These are phyloP conservation scores for Chloebia gouldiae DNA, from an alignment of 2,113 vertebrate species.

Conservation along the genomic window DNA sequence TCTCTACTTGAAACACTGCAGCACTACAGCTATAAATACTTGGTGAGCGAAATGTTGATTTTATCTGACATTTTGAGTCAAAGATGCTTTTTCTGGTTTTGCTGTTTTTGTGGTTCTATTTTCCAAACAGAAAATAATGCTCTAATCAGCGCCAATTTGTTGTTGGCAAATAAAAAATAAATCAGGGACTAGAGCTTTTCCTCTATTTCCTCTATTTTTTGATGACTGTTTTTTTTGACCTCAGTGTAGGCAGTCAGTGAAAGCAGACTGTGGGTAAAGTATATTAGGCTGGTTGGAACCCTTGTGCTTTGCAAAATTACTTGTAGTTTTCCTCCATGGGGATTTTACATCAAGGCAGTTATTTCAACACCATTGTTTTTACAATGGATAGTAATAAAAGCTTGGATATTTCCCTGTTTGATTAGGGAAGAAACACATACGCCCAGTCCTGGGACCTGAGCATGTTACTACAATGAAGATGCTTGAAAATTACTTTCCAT, in stretches of 20 bases:
- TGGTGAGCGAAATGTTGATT: slow-evolving; percentile 1
- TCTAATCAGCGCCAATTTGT: neutral
- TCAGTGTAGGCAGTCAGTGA: neutral
- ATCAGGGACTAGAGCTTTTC: neutral
- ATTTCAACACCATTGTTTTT: slow-evolving; percentile 27
- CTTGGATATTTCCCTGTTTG: neutral
- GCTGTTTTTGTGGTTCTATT: neutral
- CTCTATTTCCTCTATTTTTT: neutral
- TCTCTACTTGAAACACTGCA: neutral
- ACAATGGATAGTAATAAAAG: neutral
- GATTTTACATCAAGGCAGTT: neutral
- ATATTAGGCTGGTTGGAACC: neutral
- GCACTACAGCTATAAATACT: neutral
- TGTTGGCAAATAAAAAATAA: neutral
- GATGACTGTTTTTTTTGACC: neutral
- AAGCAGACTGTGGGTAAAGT: neutral
- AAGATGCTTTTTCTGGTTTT: neutral
- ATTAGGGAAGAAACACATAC: neutral
- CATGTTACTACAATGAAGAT: neutral
- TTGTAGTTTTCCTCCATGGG: neutral
- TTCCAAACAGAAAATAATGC: neutral
- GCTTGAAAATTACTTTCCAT: slow-evolving; percentile 16
- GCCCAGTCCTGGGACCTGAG: neutral
- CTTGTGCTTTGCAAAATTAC: neutral
- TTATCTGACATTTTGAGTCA: neutral